These are phyloP conservation scores for Morelia viridis DNA, from an alignment of 2,797 vertebrate genomes.

Conservation along the genomic window DNA sequence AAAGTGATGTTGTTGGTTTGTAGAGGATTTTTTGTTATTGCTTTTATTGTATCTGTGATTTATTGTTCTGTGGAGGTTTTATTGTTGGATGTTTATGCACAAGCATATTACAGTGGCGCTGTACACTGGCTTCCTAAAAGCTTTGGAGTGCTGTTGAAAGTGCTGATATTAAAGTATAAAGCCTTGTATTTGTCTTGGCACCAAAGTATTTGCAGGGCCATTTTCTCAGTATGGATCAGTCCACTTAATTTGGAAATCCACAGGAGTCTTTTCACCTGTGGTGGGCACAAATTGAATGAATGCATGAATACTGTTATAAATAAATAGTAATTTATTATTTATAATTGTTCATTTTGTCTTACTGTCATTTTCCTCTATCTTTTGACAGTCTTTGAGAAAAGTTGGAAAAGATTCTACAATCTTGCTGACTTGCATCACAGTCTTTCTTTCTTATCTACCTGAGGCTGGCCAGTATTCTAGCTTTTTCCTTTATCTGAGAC, in stretches of 20 bases:
- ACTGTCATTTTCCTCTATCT: slow-evolving; percentile 38
- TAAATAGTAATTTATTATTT: not conserved
- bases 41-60: not conserved
- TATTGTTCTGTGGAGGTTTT: not conserved
- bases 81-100: not conserved
- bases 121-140: too few relatives aligned
- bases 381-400: slow-evolving; percentile 86
- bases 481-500: slow-evolving; percentile 93
- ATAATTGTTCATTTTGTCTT: slow-evolving; percentile 28
- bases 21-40: too few relatives aligned
- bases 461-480: slow-evolving; percentile 96
- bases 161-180: too few relatives aligned
- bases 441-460: slow-evolving; percentile 92
- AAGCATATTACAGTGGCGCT: not conserved
- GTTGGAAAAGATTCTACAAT: slow-evolving; percentile 88
- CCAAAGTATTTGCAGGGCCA: too few relatives aligned
- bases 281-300: not conserved
- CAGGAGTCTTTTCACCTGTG: not conserved
- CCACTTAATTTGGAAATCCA: too few relatives aligned
- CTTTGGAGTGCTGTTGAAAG: too few relatives aligned
- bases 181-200: too few relatives aligned
- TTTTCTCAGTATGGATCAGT: too few relatives aligned
- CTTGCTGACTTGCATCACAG: slow-evolving; percentile 89
- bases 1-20: too few relatives aligned
- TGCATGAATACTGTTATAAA: not conserved